Conservation (phyloP, 2,113 vertebrate species). For the Hippocampus mohnikei region DNA sequence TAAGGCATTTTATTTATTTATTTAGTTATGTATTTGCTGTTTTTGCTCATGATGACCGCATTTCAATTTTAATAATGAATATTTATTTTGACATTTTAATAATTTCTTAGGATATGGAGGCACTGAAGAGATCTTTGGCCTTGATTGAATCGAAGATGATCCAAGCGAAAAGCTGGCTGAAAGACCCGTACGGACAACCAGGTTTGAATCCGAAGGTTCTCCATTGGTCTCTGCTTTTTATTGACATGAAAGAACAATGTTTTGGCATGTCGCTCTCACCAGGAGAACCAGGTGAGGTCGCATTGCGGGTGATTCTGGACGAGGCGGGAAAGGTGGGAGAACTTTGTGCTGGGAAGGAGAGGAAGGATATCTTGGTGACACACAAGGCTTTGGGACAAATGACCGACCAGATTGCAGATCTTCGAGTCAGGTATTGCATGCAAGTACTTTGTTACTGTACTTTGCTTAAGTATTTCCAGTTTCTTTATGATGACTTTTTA, state of each 20-base stretch:
- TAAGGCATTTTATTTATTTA: not conserved
- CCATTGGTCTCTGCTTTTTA: not conserved
- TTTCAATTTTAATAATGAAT: not conserved
- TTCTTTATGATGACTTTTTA: too few relatives aligned
- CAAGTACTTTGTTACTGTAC: too few relatives aligned
- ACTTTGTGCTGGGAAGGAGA: conserved; percentile 91
- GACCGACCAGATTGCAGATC: conserved; percentile 89
- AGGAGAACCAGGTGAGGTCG: conserved; percentile 91
- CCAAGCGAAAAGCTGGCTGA: conserved; percentile 92
- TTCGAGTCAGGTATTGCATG: conserved; percentile 79
- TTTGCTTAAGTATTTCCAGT: too few relatives aligned
- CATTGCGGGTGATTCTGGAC: conserved; percentile 89
- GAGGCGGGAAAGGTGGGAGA: conserved; percentile 97
- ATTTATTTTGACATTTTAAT: not conserved
- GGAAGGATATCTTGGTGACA: conserved; percentile 89
- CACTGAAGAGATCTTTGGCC: conserved; percentile 91
- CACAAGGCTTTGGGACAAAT: conserved; percentile 89
- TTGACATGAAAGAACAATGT: not conserved
- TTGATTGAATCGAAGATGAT: conserved; percentile 94
- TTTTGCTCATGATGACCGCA: not conserved
- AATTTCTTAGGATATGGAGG: conserved; percentile 87
- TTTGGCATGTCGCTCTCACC: not conserved
- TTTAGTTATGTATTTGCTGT: not conserved
- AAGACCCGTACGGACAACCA: conserved; percentile 87
- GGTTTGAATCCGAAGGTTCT: conserved; percentile 78